Percentiles rank a stretch among this genome's conserved stretches.
Conservation (phyloP, 2,113 vertebrate genomes). For the Salvelinus alpinus region DNA sequence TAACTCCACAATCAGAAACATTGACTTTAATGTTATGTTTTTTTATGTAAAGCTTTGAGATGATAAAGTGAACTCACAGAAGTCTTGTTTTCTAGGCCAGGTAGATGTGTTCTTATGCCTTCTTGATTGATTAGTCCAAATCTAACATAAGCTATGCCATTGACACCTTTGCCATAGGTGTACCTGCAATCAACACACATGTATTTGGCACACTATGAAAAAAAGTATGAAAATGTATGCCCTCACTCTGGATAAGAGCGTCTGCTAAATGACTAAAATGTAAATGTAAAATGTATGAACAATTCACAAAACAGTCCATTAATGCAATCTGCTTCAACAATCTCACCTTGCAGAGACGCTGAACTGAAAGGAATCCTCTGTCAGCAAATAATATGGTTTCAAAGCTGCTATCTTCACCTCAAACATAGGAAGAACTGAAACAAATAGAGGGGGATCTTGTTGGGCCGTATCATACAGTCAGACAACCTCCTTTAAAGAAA, state of each 20-base stretch:
- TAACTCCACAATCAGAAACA: not conserved
- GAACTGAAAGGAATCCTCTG: slow-evolving; percentile 56
- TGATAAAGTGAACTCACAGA: slow-evolving; percentile 51
- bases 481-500: not conserved
- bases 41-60: not conserved
- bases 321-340: not conserved
- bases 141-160: slow-evolving; percentile 64
- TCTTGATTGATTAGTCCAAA: slow-evolving; percentile 66
- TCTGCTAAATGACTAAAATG: not conserved
- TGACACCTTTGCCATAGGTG: slow-evolving; percentile 68
- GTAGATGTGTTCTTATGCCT: slow-evolving; percentile 56
- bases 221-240: too few relatives aligned
- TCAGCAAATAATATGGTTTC: slow-evolving; percentile 60
- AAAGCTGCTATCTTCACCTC: slow-evolving; percentile 67
- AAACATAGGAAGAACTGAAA: slow-evolving; percentile 70
- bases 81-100: slow-evolving; percentile 67
- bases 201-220: not conserved
- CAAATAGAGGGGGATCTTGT: slow-evolving; percentile 3
- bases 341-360: slow-evolving; percentile 65
- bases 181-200: slow-evolving; percentile 55
- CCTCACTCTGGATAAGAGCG: slow-evolving; percentile 8
- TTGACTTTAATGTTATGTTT: too few relatives aligned
- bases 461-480: not conserved
- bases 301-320: too few relatives aligned
- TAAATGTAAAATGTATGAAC: too few relatives aligned